These are phyloP conservation scores for Prochilodus magdalenae DNA, from an alignment of 2,113 vertebrate genomes.

Conservation along the genomic window DNA sequence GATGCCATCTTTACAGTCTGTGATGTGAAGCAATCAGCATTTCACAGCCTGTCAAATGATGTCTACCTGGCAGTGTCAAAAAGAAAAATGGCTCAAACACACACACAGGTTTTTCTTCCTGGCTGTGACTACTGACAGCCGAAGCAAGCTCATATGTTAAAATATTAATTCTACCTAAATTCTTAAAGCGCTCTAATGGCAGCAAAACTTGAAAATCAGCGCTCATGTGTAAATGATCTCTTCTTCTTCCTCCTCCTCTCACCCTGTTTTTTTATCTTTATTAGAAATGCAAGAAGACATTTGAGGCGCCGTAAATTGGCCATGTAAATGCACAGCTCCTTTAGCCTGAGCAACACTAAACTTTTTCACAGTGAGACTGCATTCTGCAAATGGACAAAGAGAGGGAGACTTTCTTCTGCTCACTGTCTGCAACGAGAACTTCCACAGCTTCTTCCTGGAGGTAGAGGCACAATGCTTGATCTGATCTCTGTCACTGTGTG, in stretches of 20 bases:
- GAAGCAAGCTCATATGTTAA: slow-evolving; percentile 69
- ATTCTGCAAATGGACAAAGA: slow-evolving; percentile 1
- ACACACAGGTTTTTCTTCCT: slow-evolving; percentile 67
- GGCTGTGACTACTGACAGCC: slow-evolving; percentile 70
- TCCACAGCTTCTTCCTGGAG: slow-evolving; percentile 14
- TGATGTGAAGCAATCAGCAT: slow-evolving; percentile 83
- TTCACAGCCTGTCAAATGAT: slow-evolving; percentile 81
- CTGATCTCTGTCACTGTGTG: background rate
- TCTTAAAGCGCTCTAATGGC: slow-evolving; percentile 76
- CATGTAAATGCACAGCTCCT: slow-evolving; percentile 60
- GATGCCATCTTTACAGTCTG: slow-evolving; percentile 80
- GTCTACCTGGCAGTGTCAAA: slow-evolving; percentile 78
- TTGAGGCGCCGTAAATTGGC: slow-evolving; percentile 67
- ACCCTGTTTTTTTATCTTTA: slow-evolving; percentile 66
- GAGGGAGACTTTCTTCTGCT: slow-evolving; percentile 33
- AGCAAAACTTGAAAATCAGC: slow-evolving; percentile 74
- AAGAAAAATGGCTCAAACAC: slow-evolving; percentile 71
- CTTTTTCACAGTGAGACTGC: slow-evolving; percentile 22
- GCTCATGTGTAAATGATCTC: slow-evolving; percentile 78
- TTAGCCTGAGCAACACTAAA: slow-evolving; percentile 45
- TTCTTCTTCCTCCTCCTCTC: slow-evolving; percentile 42
- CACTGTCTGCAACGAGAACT: slow-evolving; percentile 13
- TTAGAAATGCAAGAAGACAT: slow-evolving; percentile 67
- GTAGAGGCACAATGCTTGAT: slow-evolving; percentile 62
- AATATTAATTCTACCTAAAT: slow-evolving; percentile 82